Base-by-base conservation (phyloP, 2,888 invertebrate species). In the Trisateles emortualis region DNA sequence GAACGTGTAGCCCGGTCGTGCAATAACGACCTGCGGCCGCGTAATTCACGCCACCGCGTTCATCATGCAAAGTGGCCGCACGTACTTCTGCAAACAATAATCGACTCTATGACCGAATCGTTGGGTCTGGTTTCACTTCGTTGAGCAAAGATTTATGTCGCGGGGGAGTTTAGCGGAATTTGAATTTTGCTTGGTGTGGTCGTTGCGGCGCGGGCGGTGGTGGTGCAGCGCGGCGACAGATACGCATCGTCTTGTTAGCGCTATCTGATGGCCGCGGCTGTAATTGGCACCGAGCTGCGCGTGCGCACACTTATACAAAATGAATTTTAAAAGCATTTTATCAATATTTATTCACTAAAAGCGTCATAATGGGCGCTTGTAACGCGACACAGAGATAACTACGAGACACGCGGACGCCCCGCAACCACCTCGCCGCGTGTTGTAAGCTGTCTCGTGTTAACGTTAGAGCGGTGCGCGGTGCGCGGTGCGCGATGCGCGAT, bases 201-300 rank as follows among this genome's bases (percentile, higher is more conserved):
- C 66, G 51, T 47, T 32, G 44, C 33, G 60, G 59, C 59, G 55
- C 64, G 62, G 51, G 14, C 24, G 33, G 50, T 30, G 59, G 63
- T 56, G 78, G 56, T 53, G 55, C 60, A 69, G 40, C 33, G 50
- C 49, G 69, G 62, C 63, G 73, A 67, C 65, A 75, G 91, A 91
- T 91, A 91, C 85, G 83, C 87, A 92, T 92, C 92, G 88, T 71
- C 90, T 92, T 89, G 92, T 92, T 92, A 91, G 88, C 84, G 87
- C 75, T 90, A 92, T 92, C 92, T 79, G 91, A 90, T 90, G 87
- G 80, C 78, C 84, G 85, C 75, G 76, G 83, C 85, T 83, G 92
- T 92, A 92, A 92, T 92, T 92, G 91, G 91, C 92, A 84, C 88
- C 79, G 79, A 68, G 76, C 77, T 68, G 82, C 78, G 80, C 81